Conservation (phyloP, 2,113 vertebrate species). For the Lanius collurio region DNA sequence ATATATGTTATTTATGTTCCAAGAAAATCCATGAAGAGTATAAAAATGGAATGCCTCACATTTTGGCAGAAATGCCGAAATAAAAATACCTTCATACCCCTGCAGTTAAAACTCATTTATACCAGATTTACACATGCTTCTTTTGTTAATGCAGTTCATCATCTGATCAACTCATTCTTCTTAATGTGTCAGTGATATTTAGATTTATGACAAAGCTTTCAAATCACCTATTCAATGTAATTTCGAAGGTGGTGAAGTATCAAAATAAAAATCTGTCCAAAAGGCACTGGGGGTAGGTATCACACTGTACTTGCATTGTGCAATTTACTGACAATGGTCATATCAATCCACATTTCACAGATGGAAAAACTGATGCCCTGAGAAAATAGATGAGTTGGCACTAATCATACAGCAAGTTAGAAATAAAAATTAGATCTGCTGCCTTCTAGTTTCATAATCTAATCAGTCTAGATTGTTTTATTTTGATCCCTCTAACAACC, state of each 20-base stretch:
- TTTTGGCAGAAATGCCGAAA: not conserved
- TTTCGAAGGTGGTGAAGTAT: slow-evolving; percentile 11
- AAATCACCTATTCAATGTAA: not conserved
- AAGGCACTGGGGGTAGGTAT: not conserved
- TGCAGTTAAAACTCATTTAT: not conserved
- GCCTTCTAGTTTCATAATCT: not conserved
- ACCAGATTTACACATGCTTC: not conserved
- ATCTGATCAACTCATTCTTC: slow-evolving; percentile 10
- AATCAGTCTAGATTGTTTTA: not conserved
- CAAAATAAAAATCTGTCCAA: slow-evolving; percentile 39
- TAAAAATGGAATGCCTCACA: not conserved
- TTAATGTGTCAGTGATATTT: not conserved
- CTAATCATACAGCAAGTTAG: not conserved
- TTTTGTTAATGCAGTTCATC: not conserved
- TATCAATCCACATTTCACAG: slow-evolving; percentile 1
- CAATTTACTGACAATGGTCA: not conserved
- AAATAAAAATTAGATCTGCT: not conserved
- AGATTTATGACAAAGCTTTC: not conserved
- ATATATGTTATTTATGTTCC: not conserved
- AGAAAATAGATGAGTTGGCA: slow-evolving; percentile 5
- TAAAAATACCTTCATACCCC: not conserved
- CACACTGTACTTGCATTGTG: not conserved
- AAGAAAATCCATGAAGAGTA: not conserved
- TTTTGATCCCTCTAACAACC: not conserved
- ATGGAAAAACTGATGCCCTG: slow-evolving; percentile 7